These are phyloP conservation scores for Distichodus sexfasciatus DNA, from an alignment of 2,797 vertebrate species.

Conservation along the genomic window DNA sequence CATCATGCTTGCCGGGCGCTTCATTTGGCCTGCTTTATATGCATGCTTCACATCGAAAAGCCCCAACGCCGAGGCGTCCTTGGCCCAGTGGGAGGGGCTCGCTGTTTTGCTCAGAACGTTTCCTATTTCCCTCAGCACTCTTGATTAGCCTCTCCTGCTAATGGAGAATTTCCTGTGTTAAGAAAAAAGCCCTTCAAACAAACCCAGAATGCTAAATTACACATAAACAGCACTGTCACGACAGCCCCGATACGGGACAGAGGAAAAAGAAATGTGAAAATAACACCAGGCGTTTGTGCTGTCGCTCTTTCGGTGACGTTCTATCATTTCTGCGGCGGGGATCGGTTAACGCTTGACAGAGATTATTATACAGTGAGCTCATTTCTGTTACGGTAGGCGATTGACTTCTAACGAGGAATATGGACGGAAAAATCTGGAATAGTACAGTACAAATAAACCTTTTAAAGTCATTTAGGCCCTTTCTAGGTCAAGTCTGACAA, in stretches of 20 bases:
- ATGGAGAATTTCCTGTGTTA: conserved; percentile 72
- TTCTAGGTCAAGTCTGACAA: conserved; percentile 6
- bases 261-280: conserved; percentile 16
- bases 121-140: conserved; percentile 55
- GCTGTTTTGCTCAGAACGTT: conserved; percentile 55
- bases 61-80: neutral
- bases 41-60: neutral
- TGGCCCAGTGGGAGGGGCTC: conserved; percentile 38
- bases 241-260: conserved; percentile 30
- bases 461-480: neutral
- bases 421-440: conserved; percentile 14
- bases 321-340: conserved; percentile 14
- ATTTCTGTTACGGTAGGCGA: conserved; percentile 9
- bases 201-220: conserved; percentile 59
- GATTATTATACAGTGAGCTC: conserved; percentile 25
- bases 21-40: neutral
- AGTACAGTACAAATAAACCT: conserved; percentile 31
- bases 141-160: conserved; percentile 66
- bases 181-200: conserved; percentile 53
- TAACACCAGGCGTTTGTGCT: neutral
- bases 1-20: too few species aligned
- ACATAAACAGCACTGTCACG: conserved; percentile 58
- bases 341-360: conserved; percentile 13
- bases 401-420: conserved; percentile 16
- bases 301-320: conserved; percentile 2